phyloP scores from a whole-genome alignment of 1,140 invertebrate genomes.

The Palaemon carinicauda region DNA sequence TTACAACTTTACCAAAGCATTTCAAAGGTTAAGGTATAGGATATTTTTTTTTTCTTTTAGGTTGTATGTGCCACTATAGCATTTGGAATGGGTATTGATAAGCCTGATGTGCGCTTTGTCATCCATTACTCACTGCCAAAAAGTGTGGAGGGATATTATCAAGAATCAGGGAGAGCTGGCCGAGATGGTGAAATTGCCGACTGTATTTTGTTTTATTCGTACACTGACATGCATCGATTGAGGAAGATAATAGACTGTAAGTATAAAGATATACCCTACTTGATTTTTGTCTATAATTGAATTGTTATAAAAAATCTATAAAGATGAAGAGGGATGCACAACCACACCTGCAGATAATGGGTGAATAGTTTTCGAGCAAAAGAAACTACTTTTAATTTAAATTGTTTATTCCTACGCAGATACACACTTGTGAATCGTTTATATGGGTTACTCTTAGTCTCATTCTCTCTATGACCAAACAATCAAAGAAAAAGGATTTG shows the following conservation, averaged over 20 bases:
- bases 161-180: slow-evolving; percentile 95
- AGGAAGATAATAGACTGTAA: slow-evolving; percentile 79
- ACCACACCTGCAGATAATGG: background rate
- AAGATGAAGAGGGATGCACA: background rate
- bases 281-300: no score
- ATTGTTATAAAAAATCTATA: background rate
- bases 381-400: no score
- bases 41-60: slow-evolving; percentile 62
- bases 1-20: no score
- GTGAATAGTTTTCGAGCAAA: no score
- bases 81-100: slow-evolving; percentile 98
- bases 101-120: slow-evolving; percentile 89
- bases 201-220: slow-evolving; percentile 89
- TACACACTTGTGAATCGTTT: no score
- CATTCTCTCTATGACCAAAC: no score
- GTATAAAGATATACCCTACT: slow-evolving; percentile 60
- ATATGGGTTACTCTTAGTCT: no score
- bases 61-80: slow-evolving; percentile 94
- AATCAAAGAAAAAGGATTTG: no score
- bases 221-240: slow-evolving; percentile 80
- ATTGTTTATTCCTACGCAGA: no score
- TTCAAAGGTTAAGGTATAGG: no score
- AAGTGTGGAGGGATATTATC: slow-evolving; percentile 97
- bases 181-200: slow-evolving; percentile 84
- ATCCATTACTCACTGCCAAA: slow-evolving; percentile 93